Evolutionary conservation across 2,797 vertebrate genomes (phyloP), one percentile per base, ranked within the genome.

Genomic region (Pelochelys cantorii): DNA sequence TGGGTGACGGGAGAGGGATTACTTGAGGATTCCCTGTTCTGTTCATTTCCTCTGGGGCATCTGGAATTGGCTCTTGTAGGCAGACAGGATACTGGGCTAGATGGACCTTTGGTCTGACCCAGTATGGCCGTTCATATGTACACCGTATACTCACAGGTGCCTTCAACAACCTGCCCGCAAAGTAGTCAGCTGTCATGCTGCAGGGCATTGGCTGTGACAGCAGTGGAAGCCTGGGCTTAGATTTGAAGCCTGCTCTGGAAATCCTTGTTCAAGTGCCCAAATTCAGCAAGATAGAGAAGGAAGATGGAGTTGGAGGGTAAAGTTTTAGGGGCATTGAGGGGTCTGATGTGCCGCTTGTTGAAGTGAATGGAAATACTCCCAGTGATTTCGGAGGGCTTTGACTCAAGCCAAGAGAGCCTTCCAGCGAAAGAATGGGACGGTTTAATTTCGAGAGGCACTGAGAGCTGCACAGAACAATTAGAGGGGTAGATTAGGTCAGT

Each of bases 101-200:
- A 48, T 48, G 42, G 42, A 48, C 42, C 42, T 48, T 48, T 48
- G 42, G 42, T 48, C 42, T 48, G 42, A 48, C 42, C 42, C 42
- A 9, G 42, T 48, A 48, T 9, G 42, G 42, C 42, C 42, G 2
- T 8, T 48, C 7, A 42, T 42, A 42, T 42, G 42, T 42, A 42
- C 42, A 42, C 42, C 42, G 6, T 42, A 42, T 74, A 27, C 25
- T 52, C 3, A 1, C 3, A 34, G 15, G 22, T 71, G 60, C 42
- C 0, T 0, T 18, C 0, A 0, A 9, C 62, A 56, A 23, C 10
- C 60, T 54, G 11, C 79, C 48, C 12, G 25, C 13, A 59, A 22
- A 74, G 54, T 0, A 0, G 27, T 52, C 11, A 1, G 9, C 5
- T 56, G 56, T 48, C 0, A 12, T 11, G 7, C 18, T 37, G 65